Evolutionary conservation across 1,140 invertebrate genomes (phyloP), one percentile per base, ranked within the genome.

Genomic region (Globodera rostochiensis): DNA sequence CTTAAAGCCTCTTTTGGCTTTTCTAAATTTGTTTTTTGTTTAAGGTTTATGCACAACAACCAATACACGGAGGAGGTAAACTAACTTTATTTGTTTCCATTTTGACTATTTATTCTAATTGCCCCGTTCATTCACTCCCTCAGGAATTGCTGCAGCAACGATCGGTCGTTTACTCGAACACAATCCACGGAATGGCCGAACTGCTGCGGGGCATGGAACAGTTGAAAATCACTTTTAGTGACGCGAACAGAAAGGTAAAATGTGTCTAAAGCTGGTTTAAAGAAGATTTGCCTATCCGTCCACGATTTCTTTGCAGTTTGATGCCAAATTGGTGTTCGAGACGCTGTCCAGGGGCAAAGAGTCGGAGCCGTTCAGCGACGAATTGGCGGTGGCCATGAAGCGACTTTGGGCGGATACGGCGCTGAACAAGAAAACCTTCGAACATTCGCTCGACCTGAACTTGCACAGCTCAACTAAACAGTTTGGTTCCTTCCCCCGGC

Each of bases 401-500:
- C 93, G 96, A 90, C 93, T 99, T 83, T 99, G 98, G 98, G 93
- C 93, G 46, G 97, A 99, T n/a, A 53, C 91, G 91, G 92, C 81
- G 97, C 97, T 36, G 96, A 99, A 49, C 96, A 98, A 91, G 95
- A 97, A 91, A 98, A 97, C 91, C 99, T 98, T 91, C 95, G 95
- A 76, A 4, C 93, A 97, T 91, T 97, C 96, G 91, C 98, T 98
- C 92, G 98, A 99, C 93, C 99, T 99, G 92, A 97, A 99, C 92
- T 94, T 99, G 90, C 99, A 99, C 91, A 97, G 99, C 92, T 98
- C 97, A 86, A 97, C 97, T 90, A 98, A 98, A 97, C 99, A 99
- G 96, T 98, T 92, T 95, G 95, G 9, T 45, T 36, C 45, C 49
- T 6, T 25, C 19, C 15, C 19, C 15, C 47, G 21, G n/a, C 9